Evolutionary conservation across 2,113 vertebrate species (phyloP).

Genomic region (Syngnathus scovelli): DNA sequence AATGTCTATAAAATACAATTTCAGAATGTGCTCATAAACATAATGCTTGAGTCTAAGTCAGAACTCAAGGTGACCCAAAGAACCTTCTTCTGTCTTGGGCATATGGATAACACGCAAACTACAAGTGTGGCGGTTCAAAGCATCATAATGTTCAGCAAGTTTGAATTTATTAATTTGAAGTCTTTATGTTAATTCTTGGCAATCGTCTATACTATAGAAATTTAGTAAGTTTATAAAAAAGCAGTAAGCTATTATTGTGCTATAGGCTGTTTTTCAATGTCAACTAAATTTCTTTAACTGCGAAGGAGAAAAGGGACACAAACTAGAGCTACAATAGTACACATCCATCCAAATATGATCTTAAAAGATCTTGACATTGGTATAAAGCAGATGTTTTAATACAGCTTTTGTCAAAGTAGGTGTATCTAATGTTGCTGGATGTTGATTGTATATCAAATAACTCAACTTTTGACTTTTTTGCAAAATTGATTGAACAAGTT

Average conservation of each 20-base stretch:
- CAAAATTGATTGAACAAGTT: slow-evolving; percentile 5
- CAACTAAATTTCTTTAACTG: neutral
- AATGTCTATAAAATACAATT: slow-evolving; percentile 30
- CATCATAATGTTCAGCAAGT: neutral
- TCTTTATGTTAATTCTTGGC: neutral
- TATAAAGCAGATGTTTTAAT: neutral
- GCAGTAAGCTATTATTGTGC: neutral
- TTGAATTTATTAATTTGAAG: neutral
- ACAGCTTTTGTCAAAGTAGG: neutral
- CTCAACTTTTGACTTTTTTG: slow-evolving; percentile 8
- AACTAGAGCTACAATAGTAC: neutral
- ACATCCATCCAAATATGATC: neutral
- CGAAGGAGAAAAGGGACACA: neutral
- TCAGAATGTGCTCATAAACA: slow-evolving; percentile 29
- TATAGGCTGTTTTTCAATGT: neutral
- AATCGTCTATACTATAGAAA: too few species aligned
- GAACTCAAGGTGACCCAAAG: slow-evolving; percentile 32
- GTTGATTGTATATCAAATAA: slow-evolving; percentile 16
- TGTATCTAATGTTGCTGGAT: neutral
- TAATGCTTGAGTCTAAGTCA: neutral
- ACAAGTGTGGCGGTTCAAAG: slow-evolving; percentile 33
- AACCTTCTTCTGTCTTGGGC: slow-evolving; percentile 29
- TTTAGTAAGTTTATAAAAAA: neutral
- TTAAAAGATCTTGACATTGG: neutral
- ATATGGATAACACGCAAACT: slow-evolving; percentile 25